These are phyloP conservation scores for Dromiciops gliroides DNA, from an alignment of 2,113 vertebrate species.

Conservation along the genomic window DNA sequence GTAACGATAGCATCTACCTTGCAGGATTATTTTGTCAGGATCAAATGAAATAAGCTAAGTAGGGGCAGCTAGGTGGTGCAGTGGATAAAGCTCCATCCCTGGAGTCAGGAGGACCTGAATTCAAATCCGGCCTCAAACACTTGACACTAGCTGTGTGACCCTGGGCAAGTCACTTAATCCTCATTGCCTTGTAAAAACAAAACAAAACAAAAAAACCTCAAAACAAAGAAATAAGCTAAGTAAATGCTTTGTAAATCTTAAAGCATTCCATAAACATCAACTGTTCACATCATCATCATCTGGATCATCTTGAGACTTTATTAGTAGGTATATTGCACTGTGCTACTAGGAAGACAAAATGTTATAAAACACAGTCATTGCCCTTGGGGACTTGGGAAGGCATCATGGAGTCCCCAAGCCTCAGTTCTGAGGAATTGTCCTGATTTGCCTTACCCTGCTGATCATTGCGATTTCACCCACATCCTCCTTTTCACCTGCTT, in stretches of 20 bases:
- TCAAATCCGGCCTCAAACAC: too few species aligned
- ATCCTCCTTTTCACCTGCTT: background rate
- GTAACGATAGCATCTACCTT: background rate
- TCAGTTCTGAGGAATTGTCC: background rate
- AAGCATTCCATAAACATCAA: background rate
- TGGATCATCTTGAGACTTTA: background rate
- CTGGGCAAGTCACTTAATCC: too few species aligned
- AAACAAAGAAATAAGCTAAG: background rate
- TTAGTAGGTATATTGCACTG: background rate
- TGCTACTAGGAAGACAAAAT: background rate
- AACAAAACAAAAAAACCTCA: too few species aligned
- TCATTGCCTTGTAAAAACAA: too few species aligned
- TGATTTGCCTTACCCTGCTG: background rate
- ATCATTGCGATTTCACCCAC: background rate
- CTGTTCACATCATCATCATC: background rate
- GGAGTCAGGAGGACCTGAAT: too few species aligned
- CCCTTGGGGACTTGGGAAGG: background rate
- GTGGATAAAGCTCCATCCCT: too few species aligned
- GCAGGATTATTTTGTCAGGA: background rate
- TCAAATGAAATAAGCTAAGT: background rate
- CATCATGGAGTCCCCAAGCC: background rate
- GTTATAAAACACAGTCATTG: background rate
- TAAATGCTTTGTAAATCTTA: background rate
- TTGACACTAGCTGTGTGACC: too few species aligned
- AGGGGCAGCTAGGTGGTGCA: too few species aligned